phyloP scores from a whole-genome alignment of 2,113 vertebrate species.

The Lampris incognitus region DNA sequence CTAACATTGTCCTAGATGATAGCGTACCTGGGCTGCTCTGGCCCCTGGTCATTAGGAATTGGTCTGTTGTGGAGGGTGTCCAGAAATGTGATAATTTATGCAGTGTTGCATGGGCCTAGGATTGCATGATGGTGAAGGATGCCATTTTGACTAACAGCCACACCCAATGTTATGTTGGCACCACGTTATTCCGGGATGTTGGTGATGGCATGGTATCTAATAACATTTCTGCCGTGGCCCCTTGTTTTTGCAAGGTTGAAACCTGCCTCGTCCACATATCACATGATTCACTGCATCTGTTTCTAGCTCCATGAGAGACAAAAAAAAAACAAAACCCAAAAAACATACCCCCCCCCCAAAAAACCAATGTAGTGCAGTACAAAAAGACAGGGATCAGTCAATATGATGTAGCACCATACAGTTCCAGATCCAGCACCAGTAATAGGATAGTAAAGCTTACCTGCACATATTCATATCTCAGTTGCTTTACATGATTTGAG shows the following conservation, averaged over 20 bases:
- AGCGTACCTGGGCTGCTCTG: not conserved
- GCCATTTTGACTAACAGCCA: too few relatives aligned
- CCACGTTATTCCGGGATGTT: too few relatives aligned
- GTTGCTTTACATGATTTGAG: not conserved
- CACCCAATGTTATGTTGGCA: too few relatives aligned
- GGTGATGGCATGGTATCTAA: too few relatives aligned
- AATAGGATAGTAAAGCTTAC: not conserved
- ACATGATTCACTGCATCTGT: too few relatives aligned
- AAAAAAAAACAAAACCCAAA: too few relatives aligned
- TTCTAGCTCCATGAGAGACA: too few relatives aligned
- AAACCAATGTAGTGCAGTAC: not conserved
- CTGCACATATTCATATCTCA: not conserved
- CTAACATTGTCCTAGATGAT: not conserved
- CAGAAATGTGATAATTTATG: not conserved
- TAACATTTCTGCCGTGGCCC: too few relatives aligned
- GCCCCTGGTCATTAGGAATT: not conserved
- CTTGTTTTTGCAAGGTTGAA: too few relatives aligned
- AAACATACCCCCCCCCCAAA: not conserved
- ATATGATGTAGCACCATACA: not conserved
- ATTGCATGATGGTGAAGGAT: too few relatives aligned
- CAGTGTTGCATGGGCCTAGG: too few relatives aligned
- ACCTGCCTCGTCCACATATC: too few relatives aligned
- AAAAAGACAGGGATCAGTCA: not conserved
- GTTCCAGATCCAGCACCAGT: slow-evolving; percentile 1
- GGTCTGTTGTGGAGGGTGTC: not conserved